Evolutionary conservation across 2,113 vertebrate species (phyloP).

Genomic region (Tragelaphus strepsiceros): DNA sequence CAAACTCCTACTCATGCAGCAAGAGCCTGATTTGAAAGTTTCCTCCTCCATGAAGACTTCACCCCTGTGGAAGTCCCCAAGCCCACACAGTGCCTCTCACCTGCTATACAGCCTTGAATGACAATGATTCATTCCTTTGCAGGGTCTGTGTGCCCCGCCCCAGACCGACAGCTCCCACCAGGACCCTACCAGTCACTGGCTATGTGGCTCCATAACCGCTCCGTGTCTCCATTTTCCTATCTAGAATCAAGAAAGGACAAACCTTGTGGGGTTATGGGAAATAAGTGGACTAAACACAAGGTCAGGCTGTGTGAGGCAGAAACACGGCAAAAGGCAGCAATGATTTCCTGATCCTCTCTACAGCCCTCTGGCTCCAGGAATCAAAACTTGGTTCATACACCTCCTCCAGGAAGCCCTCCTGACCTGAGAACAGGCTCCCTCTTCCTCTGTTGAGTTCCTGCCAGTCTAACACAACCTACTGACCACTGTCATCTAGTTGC

Average conservation of each 20-base stretch:
- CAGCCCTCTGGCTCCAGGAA: neutral
- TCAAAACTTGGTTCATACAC: neutral
- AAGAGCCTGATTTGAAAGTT: neutral
- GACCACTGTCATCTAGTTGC: neutral
- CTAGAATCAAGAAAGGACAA: neutral
- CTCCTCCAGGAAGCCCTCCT: neutral
- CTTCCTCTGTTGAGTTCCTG: neutral
- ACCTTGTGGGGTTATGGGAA: neutral
- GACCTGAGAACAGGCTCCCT: neutral
- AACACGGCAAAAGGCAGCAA: neutral
- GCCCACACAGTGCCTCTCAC: neutral
- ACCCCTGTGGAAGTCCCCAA: neutral
- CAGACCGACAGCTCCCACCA: neutral
- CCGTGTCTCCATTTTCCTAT: neutral
- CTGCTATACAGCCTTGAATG: neutral
- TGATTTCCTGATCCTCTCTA: neutral
- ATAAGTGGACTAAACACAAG: neutral
- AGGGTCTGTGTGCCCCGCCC: neutral
- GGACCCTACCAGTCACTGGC: neutral
- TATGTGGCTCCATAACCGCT: neutral
- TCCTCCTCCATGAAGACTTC: neutral
- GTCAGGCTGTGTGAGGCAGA: neutral
- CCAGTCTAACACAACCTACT: neutral
- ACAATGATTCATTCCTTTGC: neutral
- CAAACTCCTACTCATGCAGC: neutral